Evolutionary conservation across 2,797 vertebrate genomes (phyloP).

Genomic region (Streptopelia turtur): DNA sequence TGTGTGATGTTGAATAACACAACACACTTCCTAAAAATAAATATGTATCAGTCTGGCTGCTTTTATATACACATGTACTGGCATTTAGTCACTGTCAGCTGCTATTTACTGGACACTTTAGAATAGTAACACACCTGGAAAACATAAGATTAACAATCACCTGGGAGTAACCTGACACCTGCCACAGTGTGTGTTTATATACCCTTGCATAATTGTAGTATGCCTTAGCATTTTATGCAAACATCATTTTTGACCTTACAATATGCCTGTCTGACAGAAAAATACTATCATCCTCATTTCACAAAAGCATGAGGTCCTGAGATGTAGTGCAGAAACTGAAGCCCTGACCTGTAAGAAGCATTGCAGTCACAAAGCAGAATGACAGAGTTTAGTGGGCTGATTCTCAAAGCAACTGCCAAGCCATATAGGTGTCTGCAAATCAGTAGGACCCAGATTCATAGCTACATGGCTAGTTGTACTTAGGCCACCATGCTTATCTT

Average conservation of each 20-base stretch:
- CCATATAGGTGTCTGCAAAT: not conserved
- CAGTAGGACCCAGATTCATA: not conserved
- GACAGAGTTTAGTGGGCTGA: not conserved
- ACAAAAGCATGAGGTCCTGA: not conserved
- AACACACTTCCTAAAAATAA: not conserved
- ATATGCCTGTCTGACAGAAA: not conserved
- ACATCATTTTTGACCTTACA: not conserved
- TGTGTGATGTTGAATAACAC: not conserved
- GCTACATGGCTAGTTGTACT: not conserved
- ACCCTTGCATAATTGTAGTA: not conserved
- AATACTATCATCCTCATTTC: not conserved
- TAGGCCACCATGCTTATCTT: not conserved
- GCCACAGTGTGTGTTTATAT: not conserved
- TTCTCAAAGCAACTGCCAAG: not conserved
- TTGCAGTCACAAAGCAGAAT: not conserved
- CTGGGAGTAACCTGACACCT: not conserved
- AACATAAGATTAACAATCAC: not conserved
- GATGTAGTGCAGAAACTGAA: not conserved
- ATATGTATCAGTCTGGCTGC: not conserved
- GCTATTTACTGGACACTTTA: not conserved
- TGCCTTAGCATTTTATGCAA: not conserved
- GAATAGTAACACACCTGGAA: not conserved
- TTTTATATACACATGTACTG: not conserved
- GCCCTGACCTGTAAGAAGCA: not conserved
- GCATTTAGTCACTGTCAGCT: not conserved